Evolutionary conservation across 2,888 invertebrate genomes (phyloP).

Genomic region (Oxycera nigricornis): DNA sequence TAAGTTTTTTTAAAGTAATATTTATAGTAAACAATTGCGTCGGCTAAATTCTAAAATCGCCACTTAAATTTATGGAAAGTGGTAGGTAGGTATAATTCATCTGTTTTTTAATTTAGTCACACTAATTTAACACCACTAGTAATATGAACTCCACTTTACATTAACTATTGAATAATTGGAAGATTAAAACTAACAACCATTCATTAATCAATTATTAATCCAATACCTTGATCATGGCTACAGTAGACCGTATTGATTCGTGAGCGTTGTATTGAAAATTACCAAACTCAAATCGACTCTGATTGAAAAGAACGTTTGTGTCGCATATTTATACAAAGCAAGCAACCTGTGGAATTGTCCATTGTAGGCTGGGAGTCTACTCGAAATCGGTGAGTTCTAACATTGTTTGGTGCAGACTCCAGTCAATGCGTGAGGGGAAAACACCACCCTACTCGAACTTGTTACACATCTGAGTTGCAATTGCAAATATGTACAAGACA

Average conservation of each 20-base stretch:
- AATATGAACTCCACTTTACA: no score
- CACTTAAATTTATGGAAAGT: no score
- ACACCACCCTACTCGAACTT: not conserved
- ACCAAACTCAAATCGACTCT: conserved; percentile 11
- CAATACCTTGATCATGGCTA: conserved; percentile 31
- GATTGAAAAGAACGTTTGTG: not conserved
- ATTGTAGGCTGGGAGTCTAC: conserved; percentile 22
- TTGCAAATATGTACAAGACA: conserved; percentile 6
- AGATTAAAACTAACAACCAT: no score
- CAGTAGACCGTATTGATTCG: not conserved
- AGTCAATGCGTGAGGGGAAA: not conserved
- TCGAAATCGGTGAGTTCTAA: conserved; percentile 7
- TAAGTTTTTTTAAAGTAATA: no score
- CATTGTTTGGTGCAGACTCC: conserved; percentile 16
- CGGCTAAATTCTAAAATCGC: no score
- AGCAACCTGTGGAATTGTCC: not conserved
- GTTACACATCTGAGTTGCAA: conserved; percentile 8
- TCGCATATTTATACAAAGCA: conserved; percentile 30
- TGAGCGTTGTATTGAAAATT: not conserved
- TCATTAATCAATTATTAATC: not conserved
- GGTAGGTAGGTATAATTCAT: no score
- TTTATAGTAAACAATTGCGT: no score
- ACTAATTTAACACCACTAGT: no score
- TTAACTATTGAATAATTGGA: no score
- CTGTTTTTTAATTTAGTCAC: no score